phyloP scores from a whole-genome alignment of 2,113 vertebrate genomes.

The Tragelaphus strepsiceros region DNA sequence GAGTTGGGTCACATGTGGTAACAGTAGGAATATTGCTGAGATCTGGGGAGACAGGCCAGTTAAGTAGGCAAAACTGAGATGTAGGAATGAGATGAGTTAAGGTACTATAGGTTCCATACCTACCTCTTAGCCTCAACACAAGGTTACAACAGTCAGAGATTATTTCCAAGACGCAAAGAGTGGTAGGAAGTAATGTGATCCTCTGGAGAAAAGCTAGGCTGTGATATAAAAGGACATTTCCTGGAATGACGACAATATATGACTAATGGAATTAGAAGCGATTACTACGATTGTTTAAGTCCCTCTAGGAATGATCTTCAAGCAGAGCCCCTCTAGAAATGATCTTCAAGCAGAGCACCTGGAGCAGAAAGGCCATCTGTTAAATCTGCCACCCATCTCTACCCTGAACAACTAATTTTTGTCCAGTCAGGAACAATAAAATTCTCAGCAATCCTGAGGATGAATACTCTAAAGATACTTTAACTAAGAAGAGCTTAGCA shows the following conservation, averaged over 20 bases:
- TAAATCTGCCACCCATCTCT: neutral
- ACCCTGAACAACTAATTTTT: neutral
- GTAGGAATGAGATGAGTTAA: neutral
- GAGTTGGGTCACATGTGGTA: neutral
- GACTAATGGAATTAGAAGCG: neutral
- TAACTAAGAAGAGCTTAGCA: neutral
- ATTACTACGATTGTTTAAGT: neutral
- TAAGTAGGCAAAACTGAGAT: neutral
- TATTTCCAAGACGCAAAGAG: neutral
- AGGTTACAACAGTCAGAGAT: neutral
- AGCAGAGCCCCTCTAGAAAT: neutral
- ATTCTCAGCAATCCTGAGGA: neutral
- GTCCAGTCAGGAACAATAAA: neutral
- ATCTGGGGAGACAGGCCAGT: neutral
- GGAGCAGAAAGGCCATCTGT: neutral
- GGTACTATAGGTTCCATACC: neutral
- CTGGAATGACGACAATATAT: neutral
- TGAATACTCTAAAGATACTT: neutral
- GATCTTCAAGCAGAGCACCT: neutral
- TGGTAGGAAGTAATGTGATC: neutral
- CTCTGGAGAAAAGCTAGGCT: neutral
- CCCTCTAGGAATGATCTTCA: neutral
- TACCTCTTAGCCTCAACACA: neutral
- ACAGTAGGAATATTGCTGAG: neutral
- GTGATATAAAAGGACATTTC: neutral